Conservation (phyloP, 2,888 invertebrate genomes). For the Amiota minor region DNA sequence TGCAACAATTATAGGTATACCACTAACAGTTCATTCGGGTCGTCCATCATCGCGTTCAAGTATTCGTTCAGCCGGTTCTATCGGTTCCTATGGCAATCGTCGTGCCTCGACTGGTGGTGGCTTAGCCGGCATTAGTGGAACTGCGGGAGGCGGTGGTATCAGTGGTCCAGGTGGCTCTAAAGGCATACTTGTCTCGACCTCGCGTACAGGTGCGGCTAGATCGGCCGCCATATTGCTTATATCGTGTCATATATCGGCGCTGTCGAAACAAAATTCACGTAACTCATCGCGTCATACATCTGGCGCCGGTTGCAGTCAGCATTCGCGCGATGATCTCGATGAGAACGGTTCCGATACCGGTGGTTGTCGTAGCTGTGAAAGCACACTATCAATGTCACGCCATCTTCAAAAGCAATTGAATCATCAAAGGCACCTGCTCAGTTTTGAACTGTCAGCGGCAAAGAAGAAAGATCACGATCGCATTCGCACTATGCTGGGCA, state of each 20-base stretch:
- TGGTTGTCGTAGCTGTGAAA: constrained; percentile 71
- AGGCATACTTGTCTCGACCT: constrained; percentile 83
- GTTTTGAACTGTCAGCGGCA: constrained; percentile 73
- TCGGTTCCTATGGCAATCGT: constrained; percentile 75
- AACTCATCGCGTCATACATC: constrained; percentile 70
- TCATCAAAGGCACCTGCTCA: constrained; percentile 73
- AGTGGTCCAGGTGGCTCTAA: constrained; percentile 76
- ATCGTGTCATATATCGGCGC: constrained; percentile 86
- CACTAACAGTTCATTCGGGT: constrained; percentile 78
- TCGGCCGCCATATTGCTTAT: constrained; percentile 95
- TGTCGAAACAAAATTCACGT: constrained; percentile 73
- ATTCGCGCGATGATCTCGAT: constrained; percentile 72
- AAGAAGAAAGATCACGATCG: constrained; percentile 72
- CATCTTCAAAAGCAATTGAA: constrained; percentile 74
- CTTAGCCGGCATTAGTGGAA: constrained; percentile 76
- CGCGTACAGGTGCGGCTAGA: constrained; percentile 94
- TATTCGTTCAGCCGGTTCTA: constrained; percentile 77
- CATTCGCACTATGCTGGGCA: constrained; percentile 73
- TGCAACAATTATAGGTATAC: constrained; percentile 75
- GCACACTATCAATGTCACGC: constrained; percentile 73
- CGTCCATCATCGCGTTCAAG: constrained; percentile 78
- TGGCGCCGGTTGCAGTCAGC: constrained; percentile 70
- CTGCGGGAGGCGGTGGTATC: constrained; percentile 74
- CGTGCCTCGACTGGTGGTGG: constrained; percentile 75
- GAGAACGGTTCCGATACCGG: constrained; percentile 65